Conservation (phyloP, 2,888 invertebrate species). For the Caenorhabditis sp. region DNA sequence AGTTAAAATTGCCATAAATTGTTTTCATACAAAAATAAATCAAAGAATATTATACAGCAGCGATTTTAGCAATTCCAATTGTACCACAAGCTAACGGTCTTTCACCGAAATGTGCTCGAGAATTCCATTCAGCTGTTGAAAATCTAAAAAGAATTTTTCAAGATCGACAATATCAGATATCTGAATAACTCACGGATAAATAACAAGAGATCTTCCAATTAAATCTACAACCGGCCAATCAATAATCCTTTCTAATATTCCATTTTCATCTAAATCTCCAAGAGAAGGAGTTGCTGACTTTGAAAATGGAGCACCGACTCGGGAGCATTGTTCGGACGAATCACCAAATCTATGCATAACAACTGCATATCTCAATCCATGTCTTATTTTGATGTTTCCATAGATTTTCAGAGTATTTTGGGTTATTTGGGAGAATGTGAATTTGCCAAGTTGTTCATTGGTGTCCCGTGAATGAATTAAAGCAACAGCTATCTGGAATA, state of each 20-base stretch:
- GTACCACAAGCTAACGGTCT: slow-evolving; percentile 52
- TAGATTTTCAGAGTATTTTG: slow-evolving; percentile 41
- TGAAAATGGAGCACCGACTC: slow-evolving; percentile 47
- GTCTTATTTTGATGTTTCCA: slow-evolving; percentile 41
- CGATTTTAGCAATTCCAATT: slow-evolving; percentile 47
- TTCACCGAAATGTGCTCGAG: slow-evolving; percentile 32
- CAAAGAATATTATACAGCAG: slow-evolving; percentile 5
- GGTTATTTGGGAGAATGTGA: slow-evolving; percentile 45
- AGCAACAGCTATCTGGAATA: slow-evolving; percentile 48
- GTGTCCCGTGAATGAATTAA: slow-evolving; percentile 25
- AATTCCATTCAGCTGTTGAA: slow-evolving; percentile 42
- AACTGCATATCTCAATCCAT: slow-evolving; percentile 46
- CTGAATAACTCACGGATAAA: slow-evolving; percentile 47
- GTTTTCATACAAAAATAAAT: slow-evolving; percentile 7
- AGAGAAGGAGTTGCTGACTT: slow-evolving; percentile 27
- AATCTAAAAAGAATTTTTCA: slow-evolving; percentile 38
- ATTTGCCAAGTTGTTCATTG: slow-evolving; percentile 32
- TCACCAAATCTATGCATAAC: slow-evolving; percentile 57
- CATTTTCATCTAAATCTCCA: slow-evolving; percentile 38
- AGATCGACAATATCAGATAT: no score
- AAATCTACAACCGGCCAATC: slow-evolving; percentile 54
- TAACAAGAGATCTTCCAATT: slow-evolving; percentile 48
- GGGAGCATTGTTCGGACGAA: slow-evolving; percentile 42
- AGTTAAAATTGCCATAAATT: neutral
- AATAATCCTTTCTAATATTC: slow-evolving; percentile 43